Percentiles rank a stretch among this genome's conserved stretches.
phyloP scores from a whole-genome alignment of 2,888 invertebrate genomes.

The Zygogramma bicolorata region DNA sequence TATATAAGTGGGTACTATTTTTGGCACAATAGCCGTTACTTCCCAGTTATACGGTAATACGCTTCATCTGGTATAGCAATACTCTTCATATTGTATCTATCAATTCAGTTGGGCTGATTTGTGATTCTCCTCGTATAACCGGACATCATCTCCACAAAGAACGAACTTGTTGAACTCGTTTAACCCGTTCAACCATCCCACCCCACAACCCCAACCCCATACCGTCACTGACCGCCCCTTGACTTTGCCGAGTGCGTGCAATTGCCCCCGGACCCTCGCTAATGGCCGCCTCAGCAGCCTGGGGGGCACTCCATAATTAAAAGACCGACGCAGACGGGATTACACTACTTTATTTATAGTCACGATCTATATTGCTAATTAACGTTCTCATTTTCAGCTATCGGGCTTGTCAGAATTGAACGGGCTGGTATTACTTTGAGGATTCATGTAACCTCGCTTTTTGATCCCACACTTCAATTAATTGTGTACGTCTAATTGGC shows the following conservation, averaged over 20 bases:
- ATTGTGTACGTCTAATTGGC: conserved; percentile 24
- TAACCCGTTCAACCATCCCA: neutral
- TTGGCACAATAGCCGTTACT: no score
- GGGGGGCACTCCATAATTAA: conserved; percentile 64
- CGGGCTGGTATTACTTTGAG: conserved; percentile 54
- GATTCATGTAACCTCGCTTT: conserved; percentile 29
- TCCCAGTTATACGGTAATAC: no score
- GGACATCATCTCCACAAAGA: neutral
- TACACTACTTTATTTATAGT: conserved; percentile 67
- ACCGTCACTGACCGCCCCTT: neutral
- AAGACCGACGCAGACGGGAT: conserved; percentile 64
- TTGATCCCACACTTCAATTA: conserved; percentile 38
- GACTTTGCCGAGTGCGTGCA: conserved; percentile 12
- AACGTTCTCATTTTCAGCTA: conserved; percentile 65
- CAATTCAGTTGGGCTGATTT: neutral
- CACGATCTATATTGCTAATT: conserved; percentile 68
- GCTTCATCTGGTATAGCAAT: no score
- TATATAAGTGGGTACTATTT: no score
- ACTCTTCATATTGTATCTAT: no score
- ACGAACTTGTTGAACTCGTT: conserved; percentile 5
- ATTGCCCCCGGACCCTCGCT: conserved; percentile 28
- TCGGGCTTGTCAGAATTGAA: conserved; percentile 60
- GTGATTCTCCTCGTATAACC: neutral
- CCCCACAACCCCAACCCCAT: neutral
- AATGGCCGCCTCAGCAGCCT: conserved; percentile 30